Percentiles rank a stretch among this genome's conserved stretches.
phyloP scores from a whole-genome alignment of 2,797 vertebrate genomes.

The Micromesistius poutassou region DNA sequence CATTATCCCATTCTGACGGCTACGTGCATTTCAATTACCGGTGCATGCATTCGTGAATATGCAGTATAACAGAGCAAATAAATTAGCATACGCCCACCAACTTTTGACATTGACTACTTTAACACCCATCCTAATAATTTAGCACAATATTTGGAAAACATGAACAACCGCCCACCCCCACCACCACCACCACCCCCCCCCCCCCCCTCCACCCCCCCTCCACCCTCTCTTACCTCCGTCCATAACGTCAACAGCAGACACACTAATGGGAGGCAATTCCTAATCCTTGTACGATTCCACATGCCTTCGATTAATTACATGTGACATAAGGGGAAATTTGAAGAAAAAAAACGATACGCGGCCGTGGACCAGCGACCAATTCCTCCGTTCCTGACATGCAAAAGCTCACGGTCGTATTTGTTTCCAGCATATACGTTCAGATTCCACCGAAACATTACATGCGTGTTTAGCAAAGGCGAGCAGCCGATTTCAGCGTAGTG shows the following conservation, averaged over 20 bases:
- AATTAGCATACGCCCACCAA: constrained; percentile 66
- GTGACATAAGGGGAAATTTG: constrained; percentile 56
- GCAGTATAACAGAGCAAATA: constrained; percentile 30
- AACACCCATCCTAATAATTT: constrained; percentile 22
- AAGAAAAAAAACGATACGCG: constrained; percentile 66
- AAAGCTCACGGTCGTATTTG: constrained; percentile 61
- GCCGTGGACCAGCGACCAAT: constrained; percentile 74
- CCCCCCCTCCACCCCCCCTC: not conserved
- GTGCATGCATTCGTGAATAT: constrained; percentile 27
- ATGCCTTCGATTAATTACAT: constrained; percentile 82
- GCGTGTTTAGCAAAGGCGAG: constrained; percentile 35
- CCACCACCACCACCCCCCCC: not conserved
- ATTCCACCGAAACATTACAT: constrained; percentile 55
- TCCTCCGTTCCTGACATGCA: constrained; percentile 78
- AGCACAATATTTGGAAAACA: constrained; percentile 8
- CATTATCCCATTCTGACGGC: constrained; percentile 63
- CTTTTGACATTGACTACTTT: constrained; percentile 57
- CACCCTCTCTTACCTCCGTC: constrained; percentile 76
- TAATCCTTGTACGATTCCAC: constrained; percentile 78
- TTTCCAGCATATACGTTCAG: constrained; percentile 45
- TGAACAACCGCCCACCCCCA: not conserved
- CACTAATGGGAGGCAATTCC: constrained; percentile 71
- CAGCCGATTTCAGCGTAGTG: constrained; percentile 56
- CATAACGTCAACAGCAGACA: constrained; percentile 84
- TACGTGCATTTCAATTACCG: constrained; percentile 42